These are phyloP conservation scores for Polypterus bichir DNA, from an alignment of 2,113 vertebrate genomes.

Conservation along the genomic window DNA sequence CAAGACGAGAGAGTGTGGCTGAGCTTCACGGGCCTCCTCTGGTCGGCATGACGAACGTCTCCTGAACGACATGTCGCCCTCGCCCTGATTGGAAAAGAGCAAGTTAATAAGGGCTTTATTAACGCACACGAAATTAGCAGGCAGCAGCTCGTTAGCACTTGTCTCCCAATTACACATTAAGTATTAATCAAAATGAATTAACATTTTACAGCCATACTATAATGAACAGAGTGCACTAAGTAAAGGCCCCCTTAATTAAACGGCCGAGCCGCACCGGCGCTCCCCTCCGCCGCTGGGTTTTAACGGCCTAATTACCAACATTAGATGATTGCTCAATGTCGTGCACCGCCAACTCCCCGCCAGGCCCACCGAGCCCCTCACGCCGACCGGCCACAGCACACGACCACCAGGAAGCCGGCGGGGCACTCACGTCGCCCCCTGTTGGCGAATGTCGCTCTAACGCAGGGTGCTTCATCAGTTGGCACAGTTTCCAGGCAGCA, in stretches of 20 bases:
- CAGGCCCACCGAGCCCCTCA: conserved; percentile 1
- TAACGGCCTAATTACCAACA: conserved; percentile 55
- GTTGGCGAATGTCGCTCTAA: too few species aligned
- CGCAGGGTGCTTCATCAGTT: too few species aligned
- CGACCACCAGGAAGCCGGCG: too few species aligned
- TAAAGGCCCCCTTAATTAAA: conserved; percentile 43
- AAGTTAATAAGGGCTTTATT: neutral
- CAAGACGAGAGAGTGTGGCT: too few species aligned
- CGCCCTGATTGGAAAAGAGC: neutral
- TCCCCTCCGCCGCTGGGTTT: conserved; percentile 29
- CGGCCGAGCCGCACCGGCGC: conserved; percentile 33
- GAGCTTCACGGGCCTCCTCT: too few species aligned
- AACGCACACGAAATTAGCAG: neutral
- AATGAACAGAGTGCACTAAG: conserved; percentile 41
- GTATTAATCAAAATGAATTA: conserved; percentile 21
- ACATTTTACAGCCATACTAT: conserved; percentile 53
- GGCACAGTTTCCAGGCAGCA: too few species aligned
- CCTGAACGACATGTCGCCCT: too few species aligned
- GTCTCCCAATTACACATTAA: conserved; percentile 24
- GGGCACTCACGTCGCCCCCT: too few species aligned
- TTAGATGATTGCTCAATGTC: conserved; percentile 2
- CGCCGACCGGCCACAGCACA: too few species aligned
- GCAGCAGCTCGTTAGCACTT: conserved; percentile 32
- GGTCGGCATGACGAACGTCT: too few species aligned
- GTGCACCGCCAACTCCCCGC: conserved; percentile 9